Evolutionary conservation across 92 coral and sea anemone species (phyloP).

Genomic region (Galaxea fascicularis): DNA sequence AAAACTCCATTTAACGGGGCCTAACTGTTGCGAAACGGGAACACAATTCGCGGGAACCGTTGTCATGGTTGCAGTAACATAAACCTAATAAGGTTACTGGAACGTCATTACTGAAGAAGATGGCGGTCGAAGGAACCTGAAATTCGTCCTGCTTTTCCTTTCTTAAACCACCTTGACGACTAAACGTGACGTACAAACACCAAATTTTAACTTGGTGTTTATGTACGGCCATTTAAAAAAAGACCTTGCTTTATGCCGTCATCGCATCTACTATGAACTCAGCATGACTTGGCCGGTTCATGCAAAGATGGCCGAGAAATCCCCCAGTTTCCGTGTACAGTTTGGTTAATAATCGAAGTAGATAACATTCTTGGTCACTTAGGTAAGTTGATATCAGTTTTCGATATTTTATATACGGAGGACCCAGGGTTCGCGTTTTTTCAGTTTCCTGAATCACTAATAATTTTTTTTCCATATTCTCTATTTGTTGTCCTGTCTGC

Average conservation of each 20-base stretch:
- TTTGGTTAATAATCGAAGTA: background rate
- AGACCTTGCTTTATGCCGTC: background rate
- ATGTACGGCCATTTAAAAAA: background rate
- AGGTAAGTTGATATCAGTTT: slow-evolving; percentile 27
- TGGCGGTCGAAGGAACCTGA: slow-evolving; percentile 64
- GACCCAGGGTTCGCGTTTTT: no score
- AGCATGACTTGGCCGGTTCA: background rate
- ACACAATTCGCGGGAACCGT: slow-evolving; percentile 15
- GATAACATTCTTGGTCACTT: no score
- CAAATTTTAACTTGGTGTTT: background rate
- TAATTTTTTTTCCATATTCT: no score
- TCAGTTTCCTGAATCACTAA: no score
- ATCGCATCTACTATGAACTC: background rate
- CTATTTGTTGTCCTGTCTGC: no score
- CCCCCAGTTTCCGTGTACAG: background rate
- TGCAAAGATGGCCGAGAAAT: background rate
- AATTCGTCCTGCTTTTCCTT: slow-evolving; percentile 7
- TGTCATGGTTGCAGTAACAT: slow-evolving; percentile 34
- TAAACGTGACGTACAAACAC: background rate
- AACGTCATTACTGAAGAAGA: slow-evolving; percentile 79
- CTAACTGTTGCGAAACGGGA: no score
- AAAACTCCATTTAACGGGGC: no score
- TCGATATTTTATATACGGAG: no score
- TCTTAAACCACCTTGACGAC: background rate
- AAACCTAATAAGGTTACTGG: slow-evolving; percentile 67